Evolutionary conservation across 2,888 invertebrate genomes (phyloP), one percentile per base, ranked within the genome.

Genomic region (Apamea monoglypha): DNA sequence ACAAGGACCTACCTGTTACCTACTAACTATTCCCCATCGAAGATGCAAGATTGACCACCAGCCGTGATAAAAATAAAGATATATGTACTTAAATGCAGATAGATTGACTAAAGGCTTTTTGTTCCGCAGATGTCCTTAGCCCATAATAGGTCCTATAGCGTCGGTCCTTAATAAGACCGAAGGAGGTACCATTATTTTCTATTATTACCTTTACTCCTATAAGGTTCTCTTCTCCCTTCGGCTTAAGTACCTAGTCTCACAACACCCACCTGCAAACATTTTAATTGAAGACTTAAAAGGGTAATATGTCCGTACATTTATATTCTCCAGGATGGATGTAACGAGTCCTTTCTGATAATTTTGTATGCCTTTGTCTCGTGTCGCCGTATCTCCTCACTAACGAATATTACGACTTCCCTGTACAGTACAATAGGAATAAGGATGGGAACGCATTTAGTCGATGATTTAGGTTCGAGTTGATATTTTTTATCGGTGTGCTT

Each of bases 401-500:
- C 79, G 69, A 66, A 85, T 70, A 68, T 89, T 80, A 88, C 67
- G 87, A 88, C 89, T 89, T 89, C 86, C 87, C 72, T 85, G 82
- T 82, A 79, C 44, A 66, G 36, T 70, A 83, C 81, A 89, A 89
- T 89, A 73, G 74, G n/a, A 59, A 47, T 88, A 88, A 32, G 47
- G 74, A 84, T 82, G 82, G 53, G 56, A 32, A 76, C n/a, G 25
- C 56, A 63, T 74, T 59, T 66, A 21, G 47, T 76, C 74, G 68
- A 84, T 70, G n/a, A 40, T 68, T 85, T 74, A 61, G 21, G 63
- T 36, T 47, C 18, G 61, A 74, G 50, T 36, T 68, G 4, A 67
- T 59, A 61, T 59, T 32, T 70, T 67, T 70, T 61, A 61, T 81
- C 61, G n/a, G 10, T 64, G n/a, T 63, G 21, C 36, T 63, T 64